Base-by-base conservation (phyloP, 1,140 invertebrate genomes). In the Camponotus floridanus region DNA sequence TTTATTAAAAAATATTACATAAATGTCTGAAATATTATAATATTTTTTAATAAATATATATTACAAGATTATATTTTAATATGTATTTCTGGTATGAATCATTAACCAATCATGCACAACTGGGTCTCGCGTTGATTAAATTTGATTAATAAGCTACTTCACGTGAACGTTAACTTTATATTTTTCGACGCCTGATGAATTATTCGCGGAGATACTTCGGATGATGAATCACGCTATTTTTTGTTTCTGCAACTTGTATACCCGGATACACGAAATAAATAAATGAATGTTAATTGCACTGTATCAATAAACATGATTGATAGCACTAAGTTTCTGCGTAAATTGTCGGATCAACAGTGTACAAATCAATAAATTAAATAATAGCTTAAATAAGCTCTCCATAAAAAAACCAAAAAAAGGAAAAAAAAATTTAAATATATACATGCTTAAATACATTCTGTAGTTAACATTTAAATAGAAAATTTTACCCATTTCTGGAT, bases 101-200 rank as follows among this genome's bases (percentile, higher is more conserved):
- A 15, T 80, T 83, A 33, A 73, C 26, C 55, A 73, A 74, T 73
- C 55, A 15, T 7, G 55, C 21, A 13, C 57, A 68, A 80, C 64
- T 67, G 31, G 36, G 21, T 36, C 36, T 42, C n/a, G 18, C 62
- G 26, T 26, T 48, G 79, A 83, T 55, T 83, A 48, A 83, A 74
- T 73, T 61, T 74, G 68, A 83, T 83, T 73, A 71, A 36, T 71
- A 59, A 81, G 39, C 51, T 33, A 61, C 74, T 81, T 83, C 55
- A 45, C 13, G 55, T 48, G 67, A 71, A 26, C 39, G 67, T 39
- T 13, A 74, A 39, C 39, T 61, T 59, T 57, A 61, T 48, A 83
- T 83, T 83, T 74, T 83, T 83, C 68, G 51, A 73, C 67, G 36
- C 26, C 39, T 61, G 79, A 81, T 83, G n/a, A 83, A 83, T 83